These are phyloP conservation scores for Halotydeus destructor DNA, from an alignment of 1,140 invertebrate genomes.

Conservation along the genomic window DNA sequence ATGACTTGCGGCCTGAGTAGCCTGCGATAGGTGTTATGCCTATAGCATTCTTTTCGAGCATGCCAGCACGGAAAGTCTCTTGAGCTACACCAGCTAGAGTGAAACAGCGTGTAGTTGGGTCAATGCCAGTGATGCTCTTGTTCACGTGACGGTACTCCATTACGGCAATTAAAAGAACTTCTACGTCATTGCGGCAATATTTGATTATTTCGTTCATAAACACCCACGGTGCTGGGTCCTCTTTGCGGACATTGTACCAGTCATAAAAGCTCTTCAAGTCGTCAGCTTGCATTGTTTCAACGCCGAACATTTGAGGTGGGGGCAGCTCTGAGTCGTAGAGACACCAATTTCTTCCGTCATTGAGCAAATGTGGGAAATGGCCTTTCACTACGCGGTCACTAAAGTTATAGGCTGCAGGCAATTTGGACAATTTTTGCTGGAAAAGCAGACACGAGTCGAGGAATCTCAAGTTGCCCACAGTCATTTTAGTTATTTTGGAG, in stretches of 20 bases:
- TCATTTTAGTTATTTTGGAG: conserved; percentile 4
- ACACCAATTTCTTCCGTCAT: background rate
- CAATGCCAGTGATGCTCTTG: background rate
- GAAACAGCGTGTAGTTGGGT: conserved; percentile 1
- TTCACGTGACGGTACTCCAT: background rate
- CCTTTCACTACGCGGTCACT: conserved; percentile 5
- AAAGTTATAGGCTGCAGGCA: conserved; percentile 3
- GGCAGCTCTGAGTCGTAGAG: background rate
- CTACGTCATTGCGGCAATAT: conserved; percentile 5
- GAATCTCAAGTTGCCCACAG: background rate
- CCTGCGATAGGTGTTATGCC: background rate
- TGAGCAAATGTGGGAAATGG: conserved; percentile 7
- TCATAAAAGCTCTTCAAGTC: too few relatives aligned
- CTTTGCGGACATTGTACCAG: background rate
- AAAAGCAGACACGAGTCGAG: conserved; percentile 8
- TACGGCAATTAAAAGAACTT: background rate
- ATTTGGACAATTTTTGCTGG: background rate
- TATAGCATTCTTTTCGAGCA: background rate
- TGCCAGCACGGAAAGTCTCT: background rate
- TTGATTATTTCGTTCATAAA: background rate
- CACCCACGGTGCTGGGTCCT: background rate
- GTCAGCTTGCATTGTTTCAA: too few relatives aligned
- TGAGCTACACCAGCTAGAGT: background rate
- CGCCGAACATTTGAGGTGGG: too few relatives aligned
- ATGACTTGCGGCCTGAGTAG: background rate